Base-by-base conservation (phyloP, 2,113 vertebrate species). In the Danio rerio region DNA sequence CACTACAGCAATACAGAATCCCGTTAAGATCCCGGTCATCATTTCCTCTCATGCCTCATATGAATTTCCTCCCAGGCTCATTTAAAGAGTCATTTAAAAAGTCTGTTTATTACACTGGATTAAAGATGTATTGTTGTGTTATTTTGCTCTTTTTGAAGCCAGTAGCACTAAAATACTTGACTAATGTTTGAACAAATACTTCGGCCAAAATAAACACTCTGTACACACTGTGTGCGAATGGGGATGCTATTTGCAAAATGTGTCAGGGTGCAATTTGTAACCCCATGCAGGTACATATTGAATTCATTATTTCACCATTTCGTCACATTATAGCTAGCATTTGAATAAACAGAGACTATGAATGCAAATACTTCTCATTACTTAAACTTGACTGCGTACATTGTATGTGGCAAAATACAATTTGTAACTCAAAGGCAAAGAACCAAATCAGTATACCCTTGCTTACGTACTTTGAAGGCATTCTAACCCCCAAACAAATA, bases 1-100 rank as follows among this genome's bases (percentile, higher is more conserved):
- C 47, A 13, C 75, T 52, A n/a, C 61, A 12, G 40, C 43, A 47
- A 74, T 83, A 63, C 40, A 56, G 49, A 82, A 53, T 76, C 72
- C 72, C 1, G 71, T 75, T 74, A 18, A 45, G 20, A 13, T 13
- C 40, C 40, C 45, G 50, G 50, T 66, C 52, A 59, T 82, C 18
- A 74, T 78, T 77, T 73, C 73, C 81, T 56, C 31, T 40, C 70
- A 31, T 15, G 43, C 53, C 56, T 52, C 49, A 0, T 16, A 72
- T 81, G 47, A 76, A 63, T 78, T 65, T 43, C 66, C 62, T 78
- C 40, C 18, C 47, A 47, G 9, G 43, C 59, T 8, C 21, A 20
- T 83, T 79, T 76, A 69, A 43, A 49, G 31, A 65, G 52, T 58
- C 49, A 52, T 80, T 69, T 63, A 68, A 18, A 55, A 15, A 8